Base-by-base conservation (phyloP, 2,797 vertebrate genomes). In the Rhinophrynus dorsalis region DNA sequence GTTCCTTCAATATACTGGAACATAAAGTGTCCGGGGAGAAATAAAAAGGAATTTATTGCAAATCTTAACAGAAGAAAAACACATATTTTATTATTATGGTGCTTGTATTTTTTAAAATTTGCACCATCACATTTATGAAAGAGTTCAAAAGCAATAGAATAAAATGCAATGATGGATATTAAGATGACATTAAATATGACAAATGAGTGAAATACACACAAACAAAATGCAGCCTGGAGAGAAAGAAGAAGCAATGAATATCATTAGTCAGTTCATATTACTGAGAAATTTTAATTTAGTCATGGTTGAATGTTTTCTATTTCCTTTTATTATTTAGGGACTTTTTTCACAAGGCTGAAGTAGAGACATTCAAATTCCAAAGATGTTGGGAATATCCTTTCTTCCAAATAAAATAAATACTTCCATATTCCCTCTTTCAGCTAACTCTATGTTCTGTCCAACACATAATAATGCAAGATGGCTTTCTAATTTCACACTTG, bases 401-500 rank as follows among this genome's bases (percentile, higher is more conserved):
- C 59, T 79, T 75, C 80, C 75, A 79, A 67, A 78, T 80, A 56
- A 81, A 79, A 78, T 17, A 38, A 63, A 72, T 20, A 45, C 79
- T 80, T 54, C 74, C 59, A 79, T 38, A n/a, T 70, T 82, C 37
- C 74, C 21, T 81, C 40, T 67, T 40, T 75, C 75, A 69, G 23
- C 50, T 47, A 77, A 67, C 32, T 64, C 80, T 65, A 78, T 82
- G 80, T 80, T 72, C 75, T 82, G 40, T 66, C 45, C 59, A 67
- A 37, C 69, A 71, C 67, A 64, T 58, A 74, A 64, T 62, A 71
- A 83, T 76, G 75, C 0, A 56, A 82, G 81, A 82, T 30, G 60
- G 63, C 68, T 76, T 80, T 82, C 80, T 83, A 81, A 88, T 87
- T 86, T 88, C 79, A 85, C 84, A 79, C 62, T 67, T 82, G 78